Percentiles rank a stretch among this genome's conserved stretches.
Conservation (phyloP, 2,113 vertebrate species). For the Atrichornis clamosus region DNA sequence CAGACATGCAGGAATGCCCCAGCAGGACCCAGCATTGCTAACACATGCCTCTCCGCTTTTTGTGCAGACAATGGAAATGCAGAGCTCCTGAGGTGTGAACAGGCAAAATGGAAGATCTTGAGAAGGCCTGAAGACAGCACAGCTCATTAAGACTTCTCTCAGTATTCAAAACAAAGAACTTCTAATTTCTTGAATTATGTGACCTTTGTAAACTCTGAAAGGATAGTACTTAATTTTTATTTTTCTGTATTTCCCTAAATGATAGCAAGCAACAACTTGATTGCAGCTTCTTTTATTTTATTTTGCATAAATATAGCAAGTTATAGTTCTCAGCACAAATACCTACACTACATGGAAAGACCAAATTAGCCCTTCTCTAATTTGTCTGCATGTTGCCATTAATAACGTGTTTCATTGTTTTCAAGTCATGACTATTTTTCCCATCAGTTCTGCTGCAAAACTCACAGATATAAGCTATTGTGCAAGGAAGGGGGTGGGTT, state of each 20-base stretch:
- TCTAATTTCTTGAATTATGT: not conserved
- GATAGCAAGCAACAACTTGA: not conserved
- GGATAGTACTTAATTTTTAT: not conserved
- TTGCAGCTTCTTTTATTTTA: not conserved
- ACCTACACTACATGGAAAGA: not conserved
- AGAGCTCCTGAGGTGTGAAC: rapidly evolving
- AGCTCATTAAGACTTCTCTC: not conserved
- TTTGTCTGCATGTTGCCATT: not conserved
- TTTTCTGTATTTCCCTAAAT: not conserved
- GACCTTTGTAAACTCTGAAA: not conserved
- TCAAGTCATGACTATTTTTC: not conserved
- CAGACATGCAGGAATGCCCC: not conserved
- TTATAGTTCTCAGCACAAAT: not conserved
- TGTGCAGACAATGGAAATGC: not conserved
- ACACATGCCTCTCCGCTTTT: not conserved
- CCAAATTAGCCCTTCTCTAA: not conserved
- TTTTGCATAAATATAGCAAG: not conserved
- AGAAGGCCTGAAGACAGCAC: not conserved
- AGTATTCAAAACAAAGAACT: not conserved
- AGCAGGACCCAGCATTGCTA: not conserved
- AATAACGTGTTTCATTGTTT: not conserved
- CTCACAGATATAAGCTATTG: not conserved
- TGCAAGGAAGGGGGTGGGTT: not conserved
- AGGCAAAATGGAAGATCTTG: not conserved
- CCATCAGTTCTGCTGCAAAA: not conserved